Conservation (phyloP, 2,797 vertebrate genomes). For the Coregonus ussuriensis region DNA sequence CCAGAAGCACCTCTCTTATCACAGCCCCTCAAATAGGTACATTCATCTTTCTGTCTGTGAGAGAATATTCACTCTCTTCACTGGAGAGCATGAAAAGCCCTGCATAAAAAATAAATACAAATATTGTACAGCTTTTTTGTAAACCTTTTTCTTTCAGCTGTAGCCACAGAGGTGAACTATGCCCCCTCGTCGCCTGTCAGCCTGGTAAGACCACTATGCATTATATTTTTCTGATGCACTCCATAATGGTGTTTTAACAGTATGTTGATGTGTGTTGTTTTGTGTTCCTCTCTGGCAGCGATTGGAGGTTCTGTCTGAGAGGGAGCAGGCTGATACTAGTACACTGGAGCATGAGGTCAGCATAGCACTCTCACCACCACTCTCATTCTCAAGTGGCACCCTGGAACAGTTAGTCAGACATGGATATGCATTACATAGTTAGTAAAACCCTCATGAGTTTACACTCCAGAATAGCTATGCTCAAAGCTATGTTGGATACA, state of each 20-base stretch:
- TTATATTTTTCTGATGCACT: background rate
- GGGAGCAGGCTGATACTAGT: constrained; percentile 54
- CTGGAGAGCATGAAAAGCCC: no score
- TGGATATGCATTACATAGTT: background rate
- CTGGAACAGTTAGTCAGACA: background rate
- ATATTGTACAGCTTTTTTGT: background rate
- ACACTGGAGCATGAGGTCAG: constrained; percentile 71
- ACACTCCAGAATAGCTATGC: background rate
- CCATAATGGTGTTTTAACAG: background rate
- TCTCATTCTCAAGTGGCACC: background rate
- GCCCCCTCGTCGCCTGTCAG: constrained; percentile 44
- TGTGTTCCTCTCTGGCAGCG: constrained; percentile 33
- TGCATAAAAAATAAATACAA: background rate
- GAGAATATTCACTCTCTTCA: background rate
- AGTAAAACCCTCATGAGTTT: background rate
- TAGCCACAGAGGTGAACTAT: constrained; percentile 48
- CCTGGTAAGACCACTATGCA: constrained; percentile 63
- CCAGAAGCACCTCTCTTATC: constrained; percentile 78
- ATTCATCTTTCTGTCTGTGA: constrained; percentile 1
- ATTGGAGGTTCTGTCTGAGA: constrained; percentile 62
- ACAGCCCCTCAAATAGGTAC: constrained; percentile 75
- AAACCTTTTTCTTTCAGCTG: constrained; percentile 29
- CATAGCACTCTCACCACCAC: constrained; percentile 18
- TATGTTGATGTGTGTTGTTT: background rate
- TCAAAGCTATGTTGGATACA: background rate